Percentiles rank a stretch among this genome's conserved stretches.
phyloP scores from a whole-genome alignment of 2,888 invertebrate species.

The Cantharis nigra region DNA sequence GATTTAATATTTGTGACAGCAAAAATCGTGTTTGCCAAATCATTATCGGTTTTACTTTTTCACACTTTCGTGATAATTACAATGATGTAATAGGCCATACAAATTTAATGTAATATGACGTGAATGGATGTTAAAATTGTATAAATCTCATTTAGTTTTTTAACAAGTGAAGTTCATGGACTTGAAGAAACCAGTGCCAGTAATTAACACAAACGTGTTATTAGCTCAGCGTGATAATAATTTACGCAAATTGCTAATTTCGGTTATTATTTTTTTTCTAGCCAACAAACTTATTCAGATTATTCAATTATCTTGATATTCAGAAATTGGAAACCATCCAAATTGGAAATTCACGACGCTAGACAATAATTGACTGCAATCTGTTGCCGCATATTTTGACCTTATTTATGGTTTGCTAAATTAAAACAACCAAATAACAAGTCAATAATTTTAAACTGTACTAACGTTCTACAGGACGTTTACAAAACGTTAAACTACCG shows the following conservation, averaged over 20 bases:
- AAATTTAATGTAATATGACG: background rate
- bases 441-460: background rate
- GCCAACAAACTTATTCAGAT: background rate
- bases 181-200: background rate
- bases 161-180: background rate
- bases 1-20: background rate
- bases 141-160: background rate
- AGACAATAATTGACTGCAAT: background rate
- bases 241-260: background rate
- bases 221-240: background rate
- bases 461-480: background rate
- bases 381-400: background rate
- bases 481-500: background rate
- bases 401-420: background rate
- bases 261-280: background rate
- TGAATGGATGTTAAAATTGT: background rate
- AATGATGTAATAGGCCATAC: background rate
- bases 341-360: background rate
- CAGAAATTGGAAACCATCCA: background rate
- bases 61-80: background rate
- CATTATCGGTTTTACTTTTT: background rate
- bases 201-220: background rate
- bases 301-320: background rate
- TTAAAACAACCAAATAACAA: background rate
- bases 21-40: background rate